These are phyloP conservation scores for Pelecanus crispus DNA, from an alignment of 2,113 vertebrate species.

Conservation along the genomic window DNA sequence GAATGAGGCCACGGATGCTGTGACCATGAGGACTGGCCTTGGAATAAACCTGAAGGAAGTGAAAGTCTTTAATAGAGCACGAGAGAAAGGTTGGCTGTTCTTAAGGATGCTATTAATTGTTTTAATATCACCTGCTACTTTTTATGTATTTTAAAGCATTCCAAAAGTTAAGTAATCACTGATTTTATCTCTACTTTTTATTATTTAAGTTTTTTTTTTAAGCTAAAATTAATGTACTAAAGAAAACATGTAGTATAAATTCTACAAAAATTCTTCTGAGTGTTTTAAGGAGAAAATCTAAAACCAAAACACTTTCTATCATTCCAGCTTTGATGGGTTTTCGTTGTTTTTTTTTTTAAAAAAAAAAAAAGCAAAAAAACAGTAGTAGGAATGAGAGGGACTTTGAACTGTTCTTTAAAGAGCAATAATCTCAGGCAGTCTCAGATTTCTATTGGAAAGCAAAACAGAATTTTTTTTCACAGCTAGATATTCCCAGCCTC, in stretches of 20 bases:
- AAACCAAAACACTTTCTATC: not conserved
- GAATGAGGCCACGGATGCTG: constrained; percentile 84
- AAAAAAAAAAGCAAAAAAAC: too few species aligned
- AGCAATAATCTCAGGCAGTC: not conserved
- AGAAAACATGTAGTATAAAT: not conserved
- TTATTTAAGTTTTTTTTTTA: not conserved
- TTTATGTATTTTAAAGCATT: not conserved
- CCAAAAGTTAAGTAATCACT: not conserved
- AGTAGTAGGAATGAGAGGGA: not conserved
- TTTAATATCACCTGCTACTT: not conserved
- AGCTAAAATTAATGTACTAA: not conserved
- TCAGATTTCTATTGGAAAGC: not conserved
- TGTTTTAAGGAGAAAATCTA: not conserved
- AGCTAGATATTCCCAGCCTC: not conserved
- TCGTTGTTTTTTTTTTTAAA: not conserved
- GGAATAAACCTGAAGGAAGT: constrained; percentile 98
- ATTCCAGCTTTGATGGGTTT: not conserved
- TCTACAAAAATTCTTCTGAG: not conserved
- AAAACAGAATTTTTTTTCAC: not conserved
- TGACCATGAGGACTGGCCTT: constrained; percentile 92
- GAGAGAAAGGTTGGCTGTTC: constrained; percentile 91
- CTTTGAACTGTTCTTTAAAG: not conserved
- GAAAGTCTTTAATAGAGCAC: constrained; percentile 91
- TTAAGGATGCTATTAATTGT: constrained; percentile 62
- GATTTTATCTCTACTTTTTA: not conserved